Evolutionary conservation across 2,113 vertebrate species (phyloP), one percentile per base, ranked within the genome.

Genomic region (Grammomys dolichurus): DNA sequence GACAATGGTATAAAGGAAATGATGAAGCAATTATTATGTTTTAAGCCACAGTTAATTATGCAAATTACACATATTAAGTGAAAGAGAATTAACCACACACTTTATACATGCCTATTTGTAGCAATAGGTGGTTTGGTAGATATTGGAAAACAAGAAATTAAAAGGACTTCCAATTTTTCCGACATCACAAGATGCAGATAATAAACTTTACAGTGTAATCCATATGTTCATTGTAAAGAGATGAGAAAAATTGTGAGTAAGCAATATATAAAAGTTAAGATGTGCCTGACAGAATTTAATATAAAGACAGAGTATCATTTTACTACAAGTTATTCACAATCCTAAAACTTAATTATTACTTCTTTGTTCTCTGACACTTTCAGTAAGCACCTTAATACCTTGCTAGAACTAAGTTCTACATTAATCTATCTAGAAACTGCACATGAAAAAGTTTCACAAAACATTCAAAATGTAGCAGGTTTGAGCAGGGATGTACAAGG

Each of bases 21-120:
- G 82, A 95, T 91, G 73, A 96, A 70, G 78, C 2, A 3, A 48
- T 93, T 95, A 94, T 93, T 94, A 78, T 85, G 40, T 93, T 97
- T 94, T 85, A 97, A 95, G 90, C 72, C 56, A 69, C 46, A 96
- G 75, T 94, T 96, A 97, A 96, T 97, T 97, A 94, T 72, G 92
- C 63, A 97, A 93, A 97, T 98, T 97, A 93, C 56, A 95, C 63
- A 91, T 95, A 93, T 87, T 94, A 96, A 95, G 65, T 81, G 87
- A 96, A 93, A 75, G 43, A 89, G 33, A 95, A 96, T 97, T 96
- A 97, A 94, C 31, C 14, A 90, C 40, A 96, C 51, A 60, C 77
- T 96, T 89, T 81, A 20, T 91, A 33, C 1, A 2, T 87, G 81
- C 60, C 56, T 96, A 69, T 97, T 97, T 95, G 70, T 89, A 95